Base-by-base conservation (phyloP, 1,140 invertebrate genomes). In the Lasioglossum albipes region DNA sequence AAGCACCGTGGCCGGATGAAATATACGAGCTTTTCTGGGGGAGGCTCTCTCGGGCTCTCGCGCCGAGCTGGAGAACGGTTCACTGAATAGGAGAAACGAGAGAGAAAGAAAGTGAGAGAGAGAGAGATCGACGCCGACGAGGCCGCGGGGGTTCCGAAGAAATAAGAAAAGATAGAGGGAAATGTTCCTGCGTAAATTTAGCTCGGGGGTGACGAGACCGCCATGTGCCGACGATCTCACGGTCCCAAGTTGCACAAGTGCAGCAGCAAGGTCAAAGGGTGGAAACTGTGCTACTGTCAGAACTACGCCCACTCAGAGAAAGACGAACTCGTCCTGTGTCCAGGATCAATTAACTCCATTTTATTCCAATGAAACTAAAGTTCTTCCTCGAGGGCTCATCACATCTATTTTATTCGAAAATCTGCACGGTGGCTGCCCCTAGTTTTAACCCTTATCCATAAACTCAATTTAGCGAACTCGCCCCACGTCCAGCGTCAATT, bases 211-310 rank as follows among this genome's bases (percentile, higher is more conserved):
- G 87, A 83, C 85, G 85, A 74, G 68, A 41, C 66, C 82, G 84
- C 78, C 91, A 91, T 89, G 87, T 91, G 91, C 82, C 86, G 83
- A 78, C 74, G 87, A 86, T 92, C 91, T 86, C 91, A 91, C 89
- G 89, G 83, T 88, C 83, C 83, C 70, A 70, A 74, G 81, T 77
- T 86, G 82, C 86, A 84, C 83, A 84, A 88, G 87, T 88, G 88
- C 86, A 89, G 54, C 86, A 42, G 31, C 75, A 82, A 79, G 80
- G 84, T 83, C 84, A 86, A 72, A 89, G 86, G 79, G 88, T 79
- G 83, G 72, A 65, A 71, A 68, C 69, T 59, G 22, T 41, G 22
- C 9, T 64, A 68, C 22, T 62, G 52, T 16, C 54, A 16, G 22
- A 69, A 69, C 68, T 66, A 45, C 68, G 22, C 10, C 65, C 18